Base-by-base conservation (phyloP, 2,113 vertebrate species). In the Pithys albifrons region DNA sequence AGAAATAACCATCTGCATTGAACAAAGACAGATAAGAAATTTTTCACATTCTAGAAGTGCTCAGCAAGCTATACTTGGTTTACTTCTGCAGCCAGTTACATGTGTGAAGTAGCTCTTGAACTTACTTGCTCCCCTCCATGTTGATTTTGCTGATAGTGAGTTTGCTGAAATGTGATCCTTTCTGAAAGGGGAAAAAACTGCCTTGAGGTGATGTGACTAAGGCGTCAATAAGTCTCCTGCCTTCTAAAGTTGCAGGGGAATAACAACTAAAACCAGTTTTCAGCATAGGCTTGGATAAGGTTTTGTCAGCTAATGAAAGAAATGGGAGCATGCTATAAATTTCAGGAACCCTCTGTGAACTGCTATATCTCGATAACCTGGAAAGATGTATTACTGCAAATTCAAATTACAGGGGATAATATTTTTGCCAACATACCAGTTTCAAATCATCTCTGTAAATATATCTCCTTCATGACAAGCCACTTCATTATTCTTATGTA, bases 191-290 rank as follows among this genome's bases (percentile, higher is more conserved):
- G 8, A 4, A 69, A 39, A 73, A 57, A 5, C 14, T 10, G 51
- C 59, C 59, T 57, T 22, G 27, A 35, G 54, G 59, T 0, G 0
- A n/a, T 4, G 1, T 51, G 29, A 77, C 9, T 87, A 27, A 49
- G 9, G 6, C 1, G 14, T 48, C 41, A 75, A 2, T 11, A 52
- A 39, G 61, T 46, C 75, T 89, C 54, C 64, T 84, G 77, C 41
- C 51, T 93, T 61, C 69, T 51, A 11, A 83, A 81, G 57, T 12
- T 81, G 52, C 52, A 88, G 52, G 58, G 28, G 35, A 59, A 8
- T 49, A 85, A 85, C 85, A 71, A 58, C 81, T 81, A 70, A 81
- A 81, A 58, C 78, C 46, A 71, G 57, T 85, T 91, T 89, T 74
- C 73, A 78, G 33, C 27, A 1, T 27, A 29, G 37, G 28, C n/a